Evolutionary conservation across 2,113 vertebrate species (phyloP), one percentile per base, ranked within the genome.

Genomic region (Dolichallabes microphthalmus): DNA sequence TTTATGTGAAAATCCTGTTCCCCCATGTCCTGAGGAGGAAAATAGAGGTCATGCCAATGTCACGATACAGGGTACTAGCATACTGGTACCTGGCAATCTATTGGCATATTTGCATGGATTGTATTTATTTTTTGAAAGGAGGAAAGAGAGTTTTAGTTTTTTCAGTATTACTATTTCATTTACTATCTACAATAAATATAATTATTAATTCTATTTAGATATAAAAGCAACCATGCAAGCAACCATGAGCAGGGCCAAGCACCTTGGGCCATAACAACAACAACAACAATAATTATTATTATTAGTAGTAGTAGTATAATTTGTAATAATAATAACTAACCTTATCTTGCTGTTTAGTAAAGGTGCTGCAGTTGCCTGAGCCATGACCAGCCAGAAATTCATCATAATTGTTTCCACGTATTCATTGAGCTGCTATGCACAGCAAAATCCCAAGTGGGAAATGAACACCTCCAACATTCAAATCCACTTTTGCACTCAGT

Each of bases 321-420:
- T 45, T 8, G 5, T 8, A 8, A 45, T 45, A 45, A 7, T 45
- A 8, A 45, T 45, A 45, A 45, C 45, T 2, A 66, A 58, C 82
- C 64, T 14, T 60, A 82, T 45, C 32, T 84, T 87, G 20, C 71
- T 89, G 75, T 85, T 91, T 75, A 79, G 58, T n/a, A 85, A 89
- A 27, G 78, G 66, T 81, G 91, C 89, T 89, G 87, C 90, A 91
- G 93, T 90, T 92, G 92, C 91, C 88, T 89, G 84, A 83, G 90
- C 90, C 92, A 88, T 92, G 89, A 92, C 83, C 83, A 88, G 79
- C 77, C 69, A 85, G 86, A 90, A 91, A 93, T 94, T 90, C 87
- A 91, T 94, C 91, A 92, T 81, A 80, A 88, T 87, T 77, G 78
- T 89, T 89, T 90, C 88, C 81, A 90, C 80, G 86, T 88, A 81